Evolutionary conservation across 2,888 invertebrate genomes (phyloP).

Genomic region (Himalopsyche anomala): DNA sequence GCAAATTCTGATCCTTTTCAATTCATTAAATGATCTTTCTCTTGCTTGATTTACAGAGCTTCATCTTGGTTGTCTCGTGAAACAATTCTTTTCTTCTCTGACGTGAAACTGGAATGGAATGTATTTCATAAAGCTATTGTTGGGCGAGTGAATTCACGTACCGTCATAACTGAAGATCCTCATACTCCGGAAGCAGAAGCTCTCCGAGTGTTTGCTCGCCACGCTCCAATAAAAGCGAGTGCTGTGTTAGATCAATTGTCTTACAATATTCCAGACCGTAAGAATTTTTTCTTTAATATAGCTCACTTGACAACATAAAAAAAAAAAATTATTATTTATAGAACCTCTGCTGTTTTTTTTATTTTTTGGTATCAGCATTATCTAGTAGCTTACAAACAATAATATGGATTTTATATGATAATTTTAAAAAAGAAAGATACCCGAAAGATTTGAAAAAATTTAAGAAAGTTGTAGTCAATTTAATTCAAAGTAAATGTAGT

Average conservation of each 20-base stretch:
- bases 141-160: constrained; percentile 74
- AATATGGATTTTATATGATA: too few species aligned
- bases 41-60: constrained; percentile 71
- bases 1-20: too few species aligned
- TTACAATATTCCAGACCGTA: constrained; percentile 71
- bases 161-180: constrained; percentile 86
- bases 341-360: constrained; percentile 7
- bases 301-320: too few species aligned
- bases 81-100: constrained; percentile 84
- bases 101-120: constrained; percentile 81
- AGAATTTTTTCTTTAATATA: constrained; percentile 64
- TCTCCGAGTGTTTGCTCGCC: constrained; percentile 76
- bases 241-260: constrained; percentile 69
- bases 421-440: too few species aligned
- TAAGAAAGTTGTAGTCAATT: too few species aligned
- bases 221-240: constrained; percentile 69
- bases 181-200: constrained; percentile 79
- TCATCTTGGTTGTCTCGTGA: constrained; percentile 81
- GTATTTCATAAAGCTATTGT: constrained; percentile 75
- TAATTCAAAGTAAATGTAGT: too few species aligned
- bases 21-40: too few species aligned
- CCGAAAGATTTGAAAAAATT: too few species aligned
- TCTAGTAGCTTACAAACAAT: too few species aligned
- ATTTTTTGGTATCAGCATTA: too few species aligned
- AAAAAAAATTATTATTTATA: not conserved